Evolutionary conservation across 2,888 invertebrate genomes (phyloP), one percentile per base, ranked within the genome.

Genomic region (Drosophila cracens): DNA sequence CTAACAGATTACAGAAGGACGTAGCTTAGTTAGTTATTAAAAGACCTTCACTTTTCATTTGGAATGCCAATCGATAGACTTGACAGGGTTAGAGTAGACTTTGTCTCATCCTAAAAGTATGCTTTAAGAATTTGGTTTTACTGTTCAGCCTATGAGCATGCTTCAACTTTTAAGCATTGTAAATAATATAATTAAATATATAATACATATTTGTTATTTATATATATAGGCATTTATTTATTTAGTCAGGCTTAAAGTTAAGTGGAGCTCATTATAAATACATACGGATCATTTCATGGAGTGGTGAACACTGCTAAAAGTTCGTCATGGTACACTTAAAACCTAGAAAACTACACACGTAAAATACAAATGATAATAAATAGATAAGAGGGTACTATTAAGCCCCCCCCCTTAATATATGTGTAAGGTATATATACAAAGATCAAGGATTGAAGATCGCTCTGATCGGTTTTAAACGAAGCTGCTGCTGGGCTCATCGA

Each of bases 401-500:
- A 27, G 25, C n/a, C 63, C 51, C 40, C 51, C 40, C 69, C 29
- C 27, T 40, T 29, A 38, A 64, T 46, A 73, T 33, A 62, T 54
- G 67, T 13, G 31, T 21, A 38, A 27, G 16, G 51, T 29, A n/a
- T 67, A 72, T 80, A 53, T 82, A 87, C 72, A 83, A 65, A 53
- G 56, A 67, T 66, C 8, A 46, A 70, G 69, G 52, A 49, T 18
- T 34, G 31, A 43, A 49, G 53, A 57, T 54, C 53, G 64, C 34
- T 49, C 27, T 33, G 60, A 49, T 53, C 33, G 31, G 34, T 74
- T 92, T 75, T 92, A 95, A 74, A 95, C 95, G 93, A 95, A 95
- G 93, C 95, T 95, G 93, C 95, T 95, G 76, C 94, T 95, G 8
- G 95, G 94, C 83, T 95, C 95, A 83, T 95, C 95, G 76, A 95